A percentile compares a stretch with the other conserved stretches of the same genome.
These are phyloP conservation scores for Macrobrachium rosenbergii DNA, from an alignment of 1,140 invertebrate genomes.

Conservation along the genomic window DNA sequence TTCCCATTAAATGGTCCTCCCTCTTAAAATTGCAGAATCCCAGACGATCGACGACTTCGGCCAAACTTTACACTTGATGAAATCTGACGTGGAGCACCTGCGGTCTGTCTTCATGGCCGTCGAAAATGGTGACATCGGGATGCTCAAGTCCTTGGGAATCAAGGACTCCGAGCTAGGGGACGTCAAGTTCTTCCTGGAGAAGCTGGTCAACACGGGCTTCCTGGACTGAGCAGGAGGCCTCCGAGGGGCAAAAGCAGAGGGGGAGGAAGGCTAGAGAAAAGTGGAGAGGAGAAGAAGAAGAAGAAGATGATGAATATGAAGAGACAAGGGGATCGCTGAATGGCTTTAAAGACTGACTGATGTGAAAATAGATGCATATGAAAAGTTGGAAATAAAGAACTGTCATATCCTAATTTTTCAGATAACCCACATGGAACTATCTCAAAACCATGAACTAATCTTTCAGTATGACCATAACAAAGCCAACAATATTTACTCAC, in stretches of 20 bases:
- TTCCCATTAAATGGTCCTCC: background rate
- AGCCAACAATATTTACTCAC: background rate
- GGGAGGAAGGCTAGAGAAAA: background rate
- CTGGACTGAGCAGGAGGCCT: constrained; percentile 82
- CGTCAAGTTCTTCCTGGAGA: constrained; percentile 97
- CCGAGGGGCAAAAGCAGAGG: background rate
- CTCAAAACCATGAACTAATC: background rate
- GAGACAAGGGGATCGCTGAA: background rate
- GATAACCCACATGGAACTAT: background rate
- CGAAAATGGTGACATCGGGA: constrained; percentile 94
- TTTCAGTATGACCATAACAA: background rate
- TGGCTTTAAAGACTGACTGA: background rate
- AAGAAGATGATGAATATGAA: background rate
- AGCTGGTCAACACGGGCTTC: constrained; percentile 96
- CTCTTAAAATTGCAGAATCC: constrained; percentile 80
- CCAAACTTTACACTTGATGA: constrained; percentile 86
- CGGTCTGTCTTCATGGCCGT: constrained; percentile 95
- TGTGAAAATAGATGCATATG: background rate
- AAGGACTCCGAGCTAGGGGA: constrained; percentile 97
- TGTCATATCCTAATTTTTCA: background rate
- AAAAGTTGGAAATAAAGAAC: background rate
- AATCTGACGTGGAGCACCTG: constrained; percentile 89
- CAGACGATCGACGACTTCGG: constrained; percentile 96
- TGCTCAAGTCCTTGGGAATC: constrained; percentile 93
- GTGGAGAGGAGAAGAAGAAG: background rate